Conservation (phyloP, 1,140 invertebrate genomes). For the Aphis gossypii region DNA sequence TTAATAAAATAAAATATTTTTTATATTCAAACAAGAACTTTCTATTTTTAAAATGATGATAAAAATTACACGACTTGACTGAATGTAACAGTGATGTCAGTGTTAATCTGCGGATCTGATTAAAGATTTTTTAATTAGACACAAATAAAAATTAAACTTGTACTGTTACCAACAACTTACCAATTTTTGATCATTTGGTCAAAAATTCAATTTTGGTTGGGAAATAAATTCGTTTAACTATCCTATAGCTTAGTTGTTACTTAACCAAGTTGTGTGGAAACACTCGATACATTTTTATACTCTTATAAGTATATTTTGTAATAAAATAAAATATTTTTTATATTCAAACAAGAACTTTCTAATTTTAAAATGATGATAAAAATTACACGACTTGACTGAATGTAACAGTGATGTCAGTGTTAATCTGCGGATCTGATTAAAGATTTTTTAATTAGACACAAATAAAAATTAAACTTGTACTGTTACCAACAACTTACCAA, state of each 20-base stretch:
- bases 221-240: conserved; percentile 41
- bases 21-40: not conserved
- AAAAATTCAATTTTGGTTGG: conserved; percentile 49
- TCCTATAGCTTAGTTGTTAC: conserved; percentile 25
- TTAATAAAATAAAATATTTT: not conserved
- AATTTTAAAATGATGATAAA: conserved; percentile 44
- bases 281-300: conserved; percentile 40
- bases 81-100: not conserved
- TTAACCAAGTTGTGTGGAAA: conserved; percentile 50
- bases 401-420: conserved; percentile 28
- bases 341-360: not conserved
- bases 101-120: conserved; percentile 23
- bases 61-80: not conserved
- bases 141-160: not conserved
- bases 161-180: conserved; percentile 25
- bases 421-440: conserved; percentile 58
- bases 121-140: too few relatives aligned
- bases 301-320: not conserved
- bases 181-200: conserved; percentile 23
- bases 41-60: not conserved
- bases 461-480: not conserved
- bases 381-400: conserved; percentile 33
- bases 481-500: not conserved
- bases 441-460: not conserved
- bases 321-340: not conserved